These are phyloP conservation scores for Ailuropoda melanoleuca DNA, from an alignment of 2,113 vertebrate genomes.

Conservation along the genomic window DNA sequence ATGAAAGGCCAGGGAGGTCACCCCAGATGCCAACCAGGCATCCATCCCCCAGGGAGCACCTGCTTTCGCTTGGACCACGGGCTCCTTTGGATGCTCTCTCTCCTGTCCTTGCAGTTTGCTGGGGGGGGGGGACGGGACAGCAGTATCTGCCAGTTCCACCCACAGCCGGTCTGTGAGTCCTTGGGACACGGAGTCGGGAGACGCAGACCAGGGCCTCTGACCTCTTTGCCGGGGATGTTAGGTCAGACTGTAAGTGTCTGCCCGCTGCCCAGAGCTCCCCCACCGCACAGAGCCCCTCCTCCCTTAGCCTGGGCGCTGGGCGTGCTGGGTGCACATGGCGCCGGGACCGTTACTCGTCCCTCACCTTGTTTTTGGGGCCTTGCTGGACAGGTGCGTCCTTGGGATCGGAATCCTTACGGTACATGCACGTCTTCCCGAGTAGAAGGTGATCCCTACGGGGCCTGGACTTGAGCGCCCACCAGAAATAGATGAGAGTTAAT, in stretches of 20 bases:
- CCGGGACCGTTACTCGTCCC: background rate
- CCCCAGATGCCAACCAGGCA: background rate
- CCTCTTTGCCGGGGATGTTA: background rate
- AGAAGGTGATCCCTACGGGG: background rate
- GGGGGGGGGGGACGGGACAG: no score
- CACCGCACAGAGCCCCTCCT: background rate
- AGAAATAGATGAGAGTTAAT: background rate
- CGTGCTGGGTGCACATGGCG: fast-evolving
- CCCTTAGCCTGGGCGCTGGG: background rate
- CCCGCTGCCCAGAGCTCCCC: background rate
- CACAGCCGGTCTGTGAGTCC: background rate
- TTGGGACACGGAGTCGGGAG: background rate
- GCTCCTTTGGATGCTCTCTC: background rate
- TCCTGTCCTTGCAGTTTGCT: background rate
- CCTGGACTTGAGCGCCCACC: background rate
- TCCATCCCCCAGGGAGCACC: fast-evolving
- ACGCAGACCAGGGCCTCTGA: background rate
- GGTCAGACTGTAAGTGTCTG: background rate
- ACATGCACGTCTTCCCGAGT: fast-evolving
- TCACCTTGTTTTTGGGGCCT: background rate
- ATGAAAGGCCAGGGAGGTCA: background rate
- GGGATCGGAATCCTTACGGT: background rate
- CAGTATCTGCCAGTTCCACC: fast-evolving
- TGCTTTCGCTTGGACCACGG: fast-evolving
- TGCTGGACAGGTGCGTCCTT: background rate